These are phyloP conservation scores for Trochalopteron elliotii DNA, from an alignment of 2,113 vertebrate genomes.

Conservation along the genomic window DNA sequence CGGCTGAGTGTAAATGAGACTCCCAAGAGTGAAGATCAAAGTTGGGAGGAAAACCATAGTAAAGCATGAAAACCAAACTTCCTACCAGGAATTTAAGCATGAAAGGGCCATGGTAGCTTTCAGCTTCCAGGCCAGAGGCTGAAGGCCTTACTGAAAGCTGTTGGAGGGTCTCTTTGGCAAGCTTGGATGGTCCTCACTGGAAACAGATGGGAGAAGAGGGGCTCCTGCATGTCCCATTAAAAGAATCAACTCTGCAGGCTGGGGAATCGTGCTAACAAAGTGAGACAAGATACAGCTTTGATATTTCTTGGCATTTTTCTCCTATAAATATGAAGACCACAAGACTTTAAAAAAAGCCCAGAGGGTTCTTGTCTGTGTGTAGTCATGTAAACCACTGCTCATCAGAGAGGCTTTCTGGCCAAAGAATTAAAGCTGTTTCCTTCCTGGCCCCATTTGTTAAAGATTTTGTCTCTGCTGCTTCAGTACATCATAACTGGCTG, in stretches of 20 bases:
- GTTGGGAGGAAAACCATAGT: slow-evolving; percentile 7
- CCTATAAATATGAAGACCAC: slow-evolving; percentile 38
- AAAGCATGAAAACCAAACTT: slow-evolving; percentile 46
- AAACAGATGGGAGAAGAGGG: neutral
- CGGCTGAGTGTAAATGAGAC: slow-evolving; percentile 44
- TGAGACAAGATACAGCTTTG: slow-evolving; percentile 38
- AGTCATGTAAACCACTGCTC: slow-evolving; percentile 46
- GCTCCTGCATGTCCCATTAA: neutral
- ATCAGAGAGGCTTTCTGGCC: slow-evolving; percentile 25
- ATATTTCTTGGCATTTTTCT: slow-evolving; percentile 51
- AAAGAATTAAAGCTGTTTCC: slow-evolving; percentile 33
- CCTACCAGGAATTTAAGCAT: slow-evolving; percentile 14
- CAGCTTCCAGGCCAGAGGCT: neutral
- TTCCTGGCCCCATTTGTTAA: slow-evolving; percentile 25
- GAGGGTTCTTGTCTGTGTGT: slow-evolving; percentile 30
- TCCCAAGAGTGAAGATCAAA: slow-evolving; percentile 55
- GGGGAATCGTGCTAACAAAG: neutral
- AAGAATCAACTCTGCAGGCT: neutral
- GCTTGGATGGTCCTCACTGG: neutral
- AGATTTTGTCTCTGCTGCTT: slow-evolving; percentile 9
- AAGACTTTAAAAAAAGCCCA: slow-evolving; percentile 12
- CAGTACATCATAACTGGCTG: neutral
- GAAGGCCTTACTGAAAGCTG: neutral
- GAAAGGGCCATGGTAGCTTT: neutral
- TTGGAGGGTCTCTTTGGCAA: neutral